Evolutionary conservation across 2,113 vertebrate species (phyloP).

Genomic region (Grammomys surdaster): DNA sequence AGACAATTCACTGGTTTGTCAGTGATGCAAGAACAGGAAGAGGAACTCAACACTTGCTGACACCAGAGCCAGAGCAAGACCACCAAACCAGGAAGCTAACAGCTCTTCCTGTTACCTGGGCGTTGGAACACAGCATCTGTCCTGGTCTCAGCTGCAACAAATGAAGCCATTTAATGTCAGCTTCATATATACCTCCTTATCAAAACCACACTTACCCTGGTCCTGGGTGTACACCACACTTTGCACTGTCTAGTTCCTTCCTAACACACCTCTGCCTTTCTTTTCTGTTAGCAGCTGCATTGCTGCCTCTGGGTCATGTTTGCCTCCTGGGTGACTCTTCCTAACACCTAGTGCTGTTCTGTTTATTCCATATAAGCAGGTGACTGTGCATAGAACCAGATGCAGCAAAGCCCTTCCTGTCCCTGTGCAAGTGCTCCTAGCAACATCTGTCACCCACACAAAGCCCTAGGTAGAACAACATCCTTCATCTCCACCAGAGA

Average conservation of each 20-base stretch:
- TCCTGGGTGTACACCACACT: too few species aligned
- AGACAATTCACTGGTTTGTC: background rate
- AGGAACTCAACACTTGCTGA: background rate
- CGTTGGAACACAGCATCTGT: background rate
- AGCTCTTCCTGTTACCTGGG: background rate
- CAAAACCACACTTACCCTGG: background rate
- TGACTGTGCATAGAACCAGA: background rate
- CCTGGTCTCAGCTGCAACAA: background rate
- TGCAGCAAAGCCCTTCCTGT: background rate
- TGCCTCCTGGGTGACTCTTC: background rate
- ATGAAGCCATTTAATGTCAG: background rate
- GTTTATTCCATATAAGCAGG: background rate
- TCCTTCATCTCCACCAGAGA: background rate
- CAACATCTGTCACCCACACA: background rate
- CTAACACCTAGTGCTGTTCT: background rate
- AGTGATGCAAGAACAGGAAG: background rate
- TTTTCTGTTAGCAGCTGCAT: background rate
- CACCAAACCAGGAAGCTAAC: background rate
- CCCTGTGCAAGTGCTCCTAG: background rate
- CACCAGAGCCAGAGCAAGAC: background rate
- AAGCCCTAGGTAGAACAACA: background rate
- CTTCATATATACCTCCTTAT: background rate
- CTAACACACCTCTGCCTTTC: background rate
- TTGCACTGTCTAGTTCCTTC: background rate
- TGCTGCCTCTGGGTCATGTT: background rate